Evolutionary conservation across 2,888 invertebrate species (phyloP).

Genomic region (Scaptomyza cyrtandrae): DNA sequence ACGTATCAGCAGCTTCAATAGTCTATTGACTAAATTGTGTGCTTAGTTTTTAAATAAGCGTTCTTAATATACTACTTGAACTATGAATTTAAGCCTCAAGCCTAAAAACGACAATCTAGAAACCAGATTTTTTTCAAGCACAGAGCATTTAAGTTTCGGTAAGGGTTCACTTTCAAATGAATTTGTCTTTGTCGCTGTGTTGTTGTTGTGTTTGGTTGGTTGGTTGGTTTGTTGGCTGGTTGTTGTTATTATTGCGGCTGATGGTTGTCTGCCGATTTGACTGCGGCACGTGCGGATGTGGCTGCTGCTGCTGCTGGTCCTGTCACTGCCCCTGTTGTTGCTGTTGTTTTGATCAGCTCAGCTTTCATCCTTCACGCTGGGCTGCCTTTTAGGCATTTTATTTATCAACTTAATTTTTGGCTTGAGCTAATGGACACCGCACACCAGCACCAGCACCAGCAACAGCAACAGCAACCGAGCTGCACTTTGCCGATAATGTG

Average conservation of each 20-base stretch:
- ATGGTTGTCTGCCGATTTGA: conserved; percentile 47
- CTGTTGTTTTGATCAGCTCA: conserved; percentile 17
- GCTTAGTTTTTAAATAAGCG: too few relatives aligned
- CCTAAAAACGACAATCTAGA: too few relatives aligned
- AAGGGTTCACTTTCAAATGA: not conserved
- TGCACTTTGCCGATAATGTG: conserved; percentile 78
- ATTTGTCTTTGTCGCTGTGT: conserved; percentile 20
- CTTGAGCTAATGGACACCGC: conserved; percentile 70
- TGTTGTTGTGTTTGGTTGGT: not conserved
- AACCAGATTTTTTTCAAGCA: not conserved
- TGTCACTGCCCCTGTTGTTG: not conserved
- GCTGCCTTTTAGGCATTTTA: conserved; percentile 64
- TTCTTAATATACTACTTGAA: too few relatives aligned
- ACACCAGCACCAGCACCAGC: too few relatives aligned
- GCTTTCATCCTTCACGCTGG: conserved; percentile 69
- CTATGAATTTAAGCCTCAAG: too few relatives aligned
- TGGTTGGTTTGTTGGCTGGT: conserved; percentile 16
- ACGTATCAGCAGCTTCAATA: too few relatives aligned
- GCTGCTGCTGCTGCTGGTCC: conserved; percentile 19
- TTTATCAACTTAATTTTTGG: conserved; percentile 77
- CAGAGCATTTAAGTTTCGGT: conserved; percentile 27
- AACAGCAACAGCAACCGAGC: conserved; percentile 2
- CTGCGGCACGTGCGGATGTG: conserved; percentile 55
- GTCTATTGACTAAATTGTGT: too few relatives aligned
- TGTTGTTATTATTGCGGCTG: conserved; percentile 13